phyloP scores from a whole-genome alignment of 2,113 vertebrate genomes.

The Gulo gulo region DNA sequence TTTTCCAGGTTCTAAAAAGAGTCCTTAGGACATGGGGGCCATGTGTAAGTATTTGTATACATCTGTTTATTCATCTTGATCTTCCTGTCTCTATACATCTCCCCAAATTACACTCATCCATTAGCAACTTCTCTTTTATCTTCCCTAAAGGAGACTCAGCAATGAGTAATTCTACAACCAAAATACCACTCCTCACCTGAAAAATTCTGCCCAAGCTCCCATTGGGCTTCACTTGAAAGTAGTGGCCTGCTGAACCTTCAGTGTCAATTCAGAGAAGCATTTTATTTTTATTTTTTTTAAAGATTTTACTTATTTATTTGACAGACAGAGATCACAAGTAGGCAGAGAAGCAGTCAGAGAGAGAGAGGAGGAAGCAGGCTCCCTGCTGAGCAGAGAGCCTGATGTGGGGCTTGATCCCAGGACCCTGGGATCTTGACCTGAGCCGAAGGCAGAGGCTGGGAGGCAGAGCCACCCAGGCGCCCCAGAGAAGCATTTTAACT shows the following conservation, averaged over 20 bases:
- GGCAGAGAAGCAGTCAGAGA: no score
- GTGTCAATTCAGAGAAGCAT: conserved; percentile 5
- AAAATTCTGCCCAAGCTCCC: not conserved
- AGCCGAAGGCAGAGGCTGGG: no score
- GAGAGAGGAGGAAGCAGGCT: no score
- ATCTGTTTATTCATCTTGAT: not conserved
- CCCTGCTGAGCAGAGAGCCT: no score
- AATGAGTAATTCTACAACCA: conserved; percentile 22
- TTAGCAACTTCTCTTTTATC: not conserved
- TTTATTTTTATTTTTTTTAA: not conserved
- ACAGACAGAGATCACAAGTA: no score
- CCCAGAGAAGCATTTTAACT: conserved; percentile 7
- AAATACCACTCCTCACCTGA: not conserved
- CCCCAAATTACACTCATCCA: not conserved
- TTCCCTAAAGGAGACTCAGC: not conserved
- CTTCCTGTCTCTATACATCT: not conserved
- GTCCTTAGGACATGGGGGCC: not conserved
- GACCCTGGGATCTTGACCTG: no score
- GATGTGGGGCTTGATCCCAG: no score
- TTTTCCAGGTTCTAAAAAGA: not conserved
- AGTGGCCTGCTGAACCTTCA: not conserved
- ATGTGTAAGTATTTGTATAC: not conserved
- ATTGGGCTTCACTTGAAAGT: not conserved
- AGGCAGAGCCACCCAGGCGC: no score
- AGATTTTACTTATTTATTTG: no score